Base-by-base conservation (phyloP, 2,888 invertebrate species). In the Zaprionus obscuricornis region DNA sequence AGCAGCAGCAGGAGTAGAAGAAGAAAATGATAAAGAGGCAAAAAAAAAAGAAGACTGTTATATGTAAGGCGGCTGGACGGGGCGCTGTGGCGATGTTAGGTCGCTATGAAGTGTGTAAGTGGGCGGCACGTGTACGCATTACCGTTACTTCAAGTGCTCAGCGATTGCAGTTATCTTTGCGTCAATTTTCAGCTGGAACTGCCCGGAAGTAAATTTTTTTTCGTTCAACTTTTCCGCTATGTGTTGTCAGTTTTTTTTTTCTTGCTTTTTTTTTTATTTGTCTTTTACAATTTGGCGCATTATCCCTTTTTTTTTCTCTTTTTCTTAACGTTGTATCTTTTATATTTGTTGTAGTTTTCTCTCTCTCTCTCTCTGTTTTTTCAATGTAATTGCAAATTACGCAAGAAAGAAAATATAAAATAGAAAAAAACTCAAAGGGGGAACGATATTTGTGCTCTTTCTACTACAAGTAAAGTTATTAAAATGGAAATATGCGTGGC, bases 61-160 rank as follows among this genome's bases (percentile, higher is more conserved):
- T n/a, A 10, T n/a, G 17, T 22, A 20, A 8, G 4, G 17, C 6
- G 7, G 8, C 3, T n/a, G 10, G 10, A 10, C 7, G n/a, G 11
- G 10, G 22, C 14, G 29, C 13, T 39, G 52, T n/a, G 13, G 24
- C 14, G 7, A 24, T 7, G 55, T 18, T 29, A 31, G 42, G 42
- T n/a, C n/a, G n/a, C n/a, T n/a, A n/a, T n/a, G n/a, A n/a, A n/a
- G n/a, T n/a, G n/a, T n/a, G n/a, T n/a, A 34, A 8, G 13, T 20
- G 39, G 13, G 24, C 27, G 71, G 71, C 83, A 78, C 79, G 85
- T 85, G 84, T 73, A 75, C 49, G 34, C 66, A 73, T 75, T 64
- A 75, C 57, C 46, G 57, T 70, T 66, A 58, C 60, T 57, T 64
- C 47, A 60, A 65, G 60, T 43, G 52, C n/a, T n/a, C n/a, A 40